Conservation (phyloP, 2,888 invertebrate species). For the Volucella bombylans region DNA sequence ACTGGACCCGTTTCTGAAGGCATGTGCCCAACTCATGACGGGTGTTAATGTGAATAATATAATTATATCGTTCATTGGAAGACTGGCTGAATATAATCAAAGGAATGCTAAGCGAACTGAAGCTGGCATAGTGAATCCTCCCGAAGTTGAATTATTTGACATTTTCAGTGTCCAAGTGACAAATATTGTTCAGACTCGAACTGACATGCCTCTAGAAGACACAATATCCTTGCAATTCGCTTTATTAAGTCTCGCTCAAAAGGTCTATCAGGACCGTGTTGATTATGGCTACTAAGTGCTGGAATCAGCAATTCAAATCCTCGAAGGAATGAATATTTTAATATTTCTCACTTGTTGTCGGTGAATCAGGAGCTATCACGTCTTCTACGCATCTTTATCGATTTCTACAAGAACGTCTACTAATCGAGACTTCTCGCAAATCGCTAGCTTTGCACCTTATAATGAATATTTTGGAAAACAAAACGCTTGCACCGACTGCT, state of each 20-base stretch:
- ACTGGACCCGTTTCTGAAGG: conserved; percentile 96
- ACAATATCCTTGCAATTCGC: conserved; percentile 97
- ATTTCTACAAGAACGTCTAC: conserved; percentile 96
- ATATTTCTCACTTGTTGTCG: conserved; percentile 83
- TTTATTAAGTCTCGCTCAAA: conserved; percentile 95
- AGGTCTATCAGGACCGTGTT: conserved; percentile 96
- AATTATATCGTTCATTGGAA: conserved; percentile 97
- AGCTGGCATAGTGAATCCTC: conserved; percentile 86
- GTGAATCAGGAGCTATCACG: conserved; percentile 97
- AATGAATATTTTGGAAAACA: conserved; percentile 94
- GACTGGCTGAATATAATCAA: conserved; percentile 92
- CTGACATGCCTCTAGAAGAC: conserved; percentile 97
- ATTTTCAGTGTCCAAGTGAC: conserved; percentile 99
- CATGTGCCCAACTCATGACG: conserved; percentile 97
- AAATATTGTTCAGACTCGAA: conserved; percentile 95
- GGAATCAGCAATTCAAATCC: conserved; percentile 84
- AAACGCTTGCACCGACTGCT: conserved; percentile 92
- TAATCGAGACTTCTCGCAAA: conserved; percentile 92
- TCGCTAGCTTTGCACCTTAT: conserved; percentile 94
- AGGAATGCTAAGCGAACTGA: conserved; percentile 85
- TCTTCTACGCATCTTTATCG: conserved; percentile 96
- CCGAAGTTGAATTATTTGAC: conserved; percentile 97
- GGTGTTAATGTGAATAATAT: conserved; percentile 99
- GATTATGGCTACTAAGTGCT: conserved; percentile 98
- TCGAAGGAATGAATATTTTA: conserved; percentile 65